A percentile compares a stretch with the other conserved stretches of the same genome.
phyloP scores from a whole-genome alignment of 2,888 invertebrate species.

The Oxycera nigricornis region DNA sequence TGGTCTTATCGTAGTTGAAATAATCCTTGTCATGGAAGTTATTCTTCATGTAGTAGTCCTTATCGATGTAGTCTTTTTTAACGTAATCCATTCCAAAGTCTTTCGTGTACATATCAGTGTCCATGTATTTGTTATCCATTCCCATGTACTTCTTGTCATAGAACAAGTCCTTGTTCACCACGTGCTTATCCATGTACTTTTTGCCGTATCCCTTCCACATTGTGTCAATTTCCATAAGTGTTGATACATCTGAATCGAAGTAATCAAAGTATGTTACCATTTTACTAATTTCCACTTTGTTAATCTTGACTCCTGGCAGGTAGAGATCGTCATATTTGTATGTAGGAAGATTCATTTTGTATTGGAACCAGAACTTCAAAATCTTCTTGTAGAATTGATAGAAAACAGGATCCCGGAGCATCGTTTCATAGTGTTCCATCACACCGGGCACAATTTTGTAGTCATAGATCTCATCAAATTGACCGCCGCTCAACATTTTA shows the following conservation, averaged over 20 bases:
- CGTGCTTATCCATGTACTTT: not conserved
- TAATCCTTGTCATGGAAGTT: not conserved
- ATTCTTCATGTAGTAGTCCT: not conserved
- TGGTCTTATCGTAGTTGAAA: not conserved
- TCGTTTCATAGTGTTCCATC: slow-evolving; percentile 69
- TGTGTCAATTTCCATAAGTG: slow-evolving; percentile 15
- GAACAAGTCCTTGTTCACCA: not conserved
- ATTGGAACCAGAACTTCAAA: slow-evolving; percentile 66
- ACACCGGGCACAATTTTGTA: slow-evolving; percentile 64
- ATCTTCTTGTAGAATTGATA: slow-evolving; percentile 72
- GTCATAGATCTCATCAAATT: slow-evolving; percentile 42
- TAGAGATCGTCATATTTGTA: slow-evolving; percentile 71
- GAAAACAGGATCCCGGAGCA: slow-evolving; percentile 73
- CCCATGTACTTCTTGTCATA: not conserved
- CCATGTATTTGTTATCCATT: not conserved
- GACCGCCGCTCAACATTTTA: slow-evolving; percentile 47
- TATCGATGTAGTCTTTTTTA: not conserved
- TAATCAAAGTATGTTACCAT: slow-evolving; percentile 75
- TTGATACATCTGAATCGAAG: slow-evolving; percentile 70
- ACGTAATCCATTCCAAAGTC: not conserved
- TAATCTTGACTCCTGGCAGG: slow-evolving; percentile 69
- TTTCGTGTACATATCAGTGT: not conserved
- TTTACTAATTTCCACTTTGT: slow-evolving; percentile 70
- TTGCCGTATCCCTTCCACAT: not conserved
- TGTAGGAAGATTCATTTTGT: slow-evolving; percentile 66